A percentile compares a stretch with the other conserved stretches of the same genome.
Conservation (phyloP, 1,140 invertebrate genomes). For the Magallana ariakensis region DNA sequence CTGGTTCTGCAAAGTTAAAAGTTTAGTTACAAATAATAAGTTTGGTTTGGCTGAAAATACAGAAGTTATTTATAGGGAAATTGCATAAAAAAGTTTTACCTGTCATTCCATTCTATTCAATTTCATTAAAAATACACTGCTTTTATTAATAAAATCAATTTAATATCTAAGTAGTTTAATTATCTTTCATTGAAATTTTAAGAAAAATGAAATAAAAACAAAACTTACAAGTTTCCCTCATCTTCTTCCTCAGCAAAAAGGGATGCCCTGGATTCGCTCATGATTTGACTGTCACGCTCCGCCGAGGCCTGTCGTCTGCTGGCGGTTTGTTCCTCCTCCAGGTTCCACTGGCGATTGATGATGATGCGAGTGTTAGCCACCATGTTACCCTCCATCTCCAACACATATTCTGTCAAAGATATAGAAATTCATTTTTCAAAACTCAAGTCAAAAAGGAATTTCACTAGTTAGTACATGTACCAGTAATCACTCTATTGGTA, state of each 20-base stretch:
- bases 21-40: too few relatives aligned
- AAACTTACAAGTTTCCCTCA: constrained; percentile 39
- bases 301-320: neutral
- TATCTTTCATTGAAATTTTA: neutral
- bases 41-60: too few relatives aligned
- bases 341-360: constrained; percentile 67
- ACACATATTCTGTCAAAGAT: constrained; percentile 70
- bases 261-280: constrained; percentile 6
- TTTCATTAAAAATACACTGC: too few relatives aligned
- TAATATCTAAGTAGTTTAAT: too few relatives aligned
- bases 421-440: too few relatives aligned
- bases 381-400: constrained; percentile 73
- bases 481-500: too few relatives aligned
- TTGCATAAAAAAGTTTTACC: neutral
- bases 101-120: too few relatives aligned
- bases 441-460: too few relatives aligned
- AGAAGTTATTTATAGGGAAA: too few relatives aligned
- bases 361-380: constrained; percentile 61
- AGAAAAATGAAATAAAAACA: neutral
- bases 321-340: constrained; percentile 54
- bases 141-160: too few relatives aligned
- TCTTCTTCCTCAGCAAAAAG: constrained; percentile 51
- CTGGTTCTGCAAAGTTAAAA: constrained; percentile 63
- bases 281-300: constrained; percentile 30
- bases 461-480: too few relatives aligned